phyloP scores from a whole-genome alignment of 2,113 vertebrate genomes.

The Pelodiscus sinensis region DNA sequence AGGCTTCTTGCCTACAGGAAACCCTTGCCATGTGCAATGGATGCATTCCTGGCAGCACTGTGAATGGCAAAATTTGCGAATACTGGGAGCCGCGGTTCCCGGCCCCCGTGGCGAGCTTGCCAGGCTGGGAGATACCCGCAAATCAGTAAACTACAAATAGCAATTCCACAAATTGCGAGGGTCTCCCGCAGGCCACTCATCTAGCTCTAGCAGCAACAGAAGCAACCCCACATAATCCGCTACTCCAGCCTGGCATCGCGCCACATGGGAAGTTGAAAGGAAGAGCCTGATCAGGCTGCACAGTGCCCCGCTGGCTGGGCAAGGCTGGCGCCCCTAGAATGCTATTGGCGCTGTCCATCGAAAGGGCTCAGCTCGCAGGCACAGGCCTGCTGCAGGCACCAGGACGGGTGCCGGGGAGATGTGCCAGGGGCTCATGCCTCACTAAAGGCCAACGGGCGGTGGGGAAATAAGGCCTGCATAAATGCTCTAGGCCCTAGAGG shows the following conservation, averaged over 20 bases:
- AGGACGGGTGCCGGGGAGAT: no score
- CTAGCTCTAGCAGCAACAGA: neutral
- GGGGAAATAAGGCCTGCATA: neutral
- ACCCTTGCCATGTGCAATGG: no score
- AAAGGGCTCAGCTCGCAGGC: neutral
- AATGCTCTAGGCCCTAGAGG: accelerated
- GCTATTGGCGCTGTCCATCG: neutral
- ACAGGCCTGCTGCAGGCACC: neutral
- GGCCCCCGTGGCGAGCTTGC: no score
- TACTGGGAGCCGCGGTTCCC: no score
- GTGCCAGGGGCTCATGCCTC: neutral
- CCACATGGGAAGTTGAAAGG: neutral
- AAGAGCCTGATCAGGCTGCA: neutral
- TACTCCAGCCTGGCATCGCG: neutral
- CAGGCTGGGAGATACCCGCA: no score
- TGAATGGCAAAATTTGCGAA: no score
- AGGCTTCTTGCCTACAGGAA: neutral
- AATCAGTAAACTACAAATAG: no score
- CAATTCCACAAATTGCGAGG: no score
- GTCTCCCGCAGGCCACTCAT: neutral
- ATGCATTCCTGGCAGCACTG: no score
- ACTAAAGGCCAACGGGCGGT: neutral
- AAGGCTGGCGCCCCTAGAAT: neutral
- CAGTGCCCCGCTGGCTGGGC: neutral
- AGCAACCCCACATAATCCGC: neutral